Percentiles rank a stretch among this genome's conserved stretches.
These are phyloP conservation scores for Melanaphis sacchari DNA, from an alignment of 1,140 invertebrate genomes.

Conservation along the genomic window DNA sequence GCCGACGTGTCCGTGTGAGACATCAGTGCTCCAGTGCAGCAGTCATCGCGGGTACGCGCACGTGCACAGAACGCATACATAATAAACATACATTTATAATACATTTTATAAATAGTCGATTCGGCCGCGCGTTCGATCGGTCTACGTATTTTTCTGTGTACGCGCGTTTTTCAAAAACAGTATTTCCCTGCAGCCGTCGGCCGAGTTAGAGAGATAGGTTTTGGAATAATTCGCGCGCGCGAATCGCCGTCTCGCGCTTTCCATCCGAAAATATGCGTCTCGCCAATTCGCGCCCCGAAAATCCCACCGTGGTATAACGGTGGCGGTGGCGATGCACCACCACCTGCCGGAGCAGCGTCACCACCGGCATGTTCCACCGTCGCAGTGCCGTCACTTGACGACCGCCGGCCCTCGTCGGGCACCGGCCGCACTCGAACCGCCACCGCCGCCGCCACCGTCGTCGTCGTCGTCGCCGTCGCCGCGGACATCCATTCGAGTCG, in stretches of 20 bases:
- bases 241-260: not conserved
- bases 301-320: not conserved
- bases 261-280: not conserved
- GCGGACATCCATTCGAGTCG: not conserved
- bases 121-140: not conserved
- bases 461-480: not conserved
- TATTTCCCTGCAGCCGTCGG: not conserved
- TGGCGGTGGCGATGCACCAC: slow-evolving; percentile 19
- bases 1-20: slow-evolving; percentile 37
- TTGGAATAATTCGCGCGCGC: not conserved
- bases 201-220: not conserved
- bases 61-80: not conserved
- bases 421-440: slow-evolving; percentile 12
- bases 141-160: not conserved
- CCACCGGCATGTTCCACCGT: not conserved
- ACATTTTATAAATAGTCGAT: not conserved
- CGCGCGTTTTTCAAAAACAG: not conserved
- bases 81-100: not conserved
- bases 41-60: not conserved
- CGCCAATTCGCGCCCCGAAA: too few relatives aligned
- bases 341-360: not conserved
- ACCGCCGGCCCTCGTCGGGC: not conserved
- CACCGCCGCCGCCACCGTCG: slow-evolving; percentile 12
- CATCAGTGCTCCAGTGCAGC: not conserved
- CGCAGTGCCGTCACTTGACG: slow-evolving; percentile 25